phyloP scores from a whole-genome alignment of 2,888 invertebrate species.

The Tachina lurida region DNA sequence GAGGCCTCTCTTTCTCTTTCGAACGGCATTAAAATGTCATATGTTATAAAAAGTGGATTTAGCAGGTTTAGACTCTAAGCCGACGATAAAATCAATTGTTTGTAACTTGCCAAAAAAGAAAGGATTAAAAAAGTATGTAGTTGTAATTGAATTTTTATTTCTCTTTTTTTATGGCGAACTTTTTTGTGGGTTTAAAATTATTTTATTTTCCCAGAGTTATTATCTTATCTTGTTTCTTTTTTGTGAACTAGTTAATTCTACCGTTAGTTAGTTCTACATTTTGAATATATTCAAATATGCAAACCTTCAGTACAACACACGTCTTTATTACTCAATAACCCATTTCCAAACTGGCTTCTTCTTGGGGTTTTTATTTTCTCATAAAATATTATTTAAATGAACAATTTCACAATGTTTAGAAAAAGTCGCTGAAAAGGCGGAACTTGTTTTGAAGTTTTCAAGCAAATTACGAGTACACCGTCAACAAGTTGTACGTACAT shows the following conservation, averaged over 20 bases:
- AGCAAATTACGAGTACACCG: conserved; percentile 52
- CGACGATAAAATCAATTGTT: too few relatives aligned
- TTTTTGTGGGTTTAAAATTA: too few relatives aligned
- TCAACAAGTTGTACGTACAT: conserved; percentile 40
- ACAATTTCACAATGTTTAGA: not conserved
- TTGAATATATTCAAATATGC: too few relatives aligned
- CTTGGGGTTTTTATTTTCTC: not conserved
- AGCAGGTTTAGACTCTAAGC: too few relatives aligned
- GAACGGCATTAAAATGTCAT: too few relatives aligned
- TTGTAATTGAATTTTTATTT: too few relatives aligned
- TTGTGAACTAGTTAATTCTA: not conserved
- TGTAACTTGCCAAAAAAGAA: too few relatives aligned
- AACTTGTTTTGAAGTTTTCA: conserved; percentile 42
- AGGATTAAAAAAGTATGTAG: too few relatives aligned
- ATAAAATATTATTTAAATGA: conserved; percentile 12
- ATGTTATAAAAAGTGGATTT: too few relatives aligned
- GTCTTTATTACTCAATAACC: conserved; percentile 22
- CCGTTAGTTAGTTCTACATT: not conserved
- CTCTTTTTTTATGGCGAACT: too few relatives aligned
- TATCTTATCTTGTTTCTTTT: not conserved
- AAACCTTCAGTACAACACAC: not conserved
- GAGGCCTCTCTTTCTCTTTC: too few relatives aligned
- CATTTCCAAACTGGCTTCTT: conserved; percentile 1
- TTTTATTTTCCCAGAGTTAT: too few relatives aligned
- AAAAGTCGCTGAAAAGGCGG: not conserved